Base-by-base conservation (phyloP, 2,888 invertebrate species). In the Desoria tigrina region DNA sequence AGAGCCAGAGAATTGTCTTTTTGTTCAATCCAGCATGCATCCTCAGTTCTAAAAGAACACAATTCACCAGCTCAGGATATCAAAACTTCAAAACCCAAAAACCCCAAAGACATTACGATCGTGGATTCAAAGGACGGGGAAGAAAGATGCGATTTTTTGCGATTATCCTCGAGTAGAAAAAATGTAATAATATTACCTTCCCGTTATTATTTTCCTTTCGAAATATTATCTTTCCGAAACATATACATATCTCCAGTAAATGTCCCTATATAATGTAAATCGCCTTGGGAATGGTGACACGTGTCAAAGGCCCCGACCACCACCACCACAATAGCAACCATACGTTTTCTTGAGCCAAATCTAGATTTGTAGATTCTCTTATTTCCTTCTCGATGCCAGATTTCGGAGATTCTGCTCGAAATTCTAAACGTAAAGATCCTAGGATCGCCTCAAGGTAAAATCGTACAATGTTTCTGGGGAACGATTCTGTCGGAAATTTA, bases 1-100 rank as follows among this genome's bases (percentile, higher is more conserved):
- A 54, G 61, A 42, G 23, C 39, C 26, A 9, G 53, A 42, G 53
- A 61, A 61, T 61, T 61, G 61, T 55, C 55, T 61, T 61, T 54
- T 54, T 55, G 61, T 37, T 39, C 42, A 45, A 54, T 54, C 42
- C 55, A 61, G 42, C 61, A 61, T 61, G 61, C 42, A 42, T 61
- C 61, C 55, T 53, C 26, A 53, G 45, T 61, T 32, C 37, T n/a
- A n/a, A 24, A 11, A 9, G 9, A 4, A 53, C 26, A 24, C 7
- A 49, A 49, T 49, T 16, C 32, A 32, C 32, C 11, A 11, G 11
- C 32, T 21, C 51, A 51, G 26, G 24, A 51, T 51, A 51, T 51
- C 51, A 24, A 23, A 21, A 18, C 14, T n/a, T n/a, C n/a, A n/a
- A 16, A 16, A 45, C 45, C 6, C 45, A 16, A 45, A n/a, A 45